Conservation (phyloP, 2,797 vertebrate genomes). For the Lagorchestes hirsutus region DNA sequence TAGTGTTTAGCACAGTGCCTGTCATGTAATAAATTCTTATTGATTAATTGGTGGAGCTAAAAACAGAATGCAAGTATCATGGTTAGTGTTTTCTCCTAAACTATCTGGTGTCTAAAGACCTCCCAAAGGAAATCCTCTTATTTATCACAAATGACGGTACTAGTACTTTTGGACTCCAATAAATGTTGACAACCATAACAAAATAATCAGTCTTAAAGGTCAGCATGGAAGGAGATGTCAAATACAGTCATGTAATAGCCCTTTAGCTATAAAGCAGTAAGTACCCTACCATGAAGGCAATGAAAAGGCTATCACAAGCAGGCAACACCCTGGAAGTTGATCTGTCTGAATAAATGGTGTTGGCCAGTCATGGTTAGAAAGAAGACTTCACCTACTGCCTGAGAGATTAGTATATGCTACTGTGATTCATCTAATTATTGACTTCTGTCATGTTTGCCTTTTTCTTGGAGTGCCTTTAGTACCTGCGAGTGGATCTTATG, state of each 20-base stretch:
- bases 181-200: neutral
- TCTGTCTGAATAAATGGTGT: conserved; percentile 52
- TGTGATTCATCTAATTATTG: conserved; percentile 12
- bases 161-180: neutral
- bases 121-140: neutral
- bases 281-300: neutral
- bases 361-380: conserved; percentile 16
- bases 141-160: neutral
- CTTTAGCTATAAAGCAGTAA: neutral
- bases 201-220: neutral
- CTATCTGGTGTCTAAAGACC: neutral
- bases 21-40: neutral
- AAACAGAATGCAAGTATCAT: neutral
- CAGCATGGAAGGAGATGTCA: neutral
- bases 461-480: conserved; percentile 49
- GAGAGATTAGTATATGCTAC: neutral
- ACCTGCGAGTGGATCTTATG: conserved; percentile 45
- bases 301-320: neutral
- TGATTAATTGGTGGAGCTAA: neutral
- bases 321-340: neutral
- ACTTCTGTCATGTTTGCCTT: conserved; percentile 35
- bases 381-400: conserved; percentile 10
- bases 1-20: neutral
- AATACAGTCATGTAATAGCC: neutral
- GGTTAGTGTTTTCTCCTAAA: neutral